These are phyloP conservation scores for Liasis olivaceus DNA, from an alignment of 2,797 vertebrate genomes.

Conservation along the genomic window DNA sequence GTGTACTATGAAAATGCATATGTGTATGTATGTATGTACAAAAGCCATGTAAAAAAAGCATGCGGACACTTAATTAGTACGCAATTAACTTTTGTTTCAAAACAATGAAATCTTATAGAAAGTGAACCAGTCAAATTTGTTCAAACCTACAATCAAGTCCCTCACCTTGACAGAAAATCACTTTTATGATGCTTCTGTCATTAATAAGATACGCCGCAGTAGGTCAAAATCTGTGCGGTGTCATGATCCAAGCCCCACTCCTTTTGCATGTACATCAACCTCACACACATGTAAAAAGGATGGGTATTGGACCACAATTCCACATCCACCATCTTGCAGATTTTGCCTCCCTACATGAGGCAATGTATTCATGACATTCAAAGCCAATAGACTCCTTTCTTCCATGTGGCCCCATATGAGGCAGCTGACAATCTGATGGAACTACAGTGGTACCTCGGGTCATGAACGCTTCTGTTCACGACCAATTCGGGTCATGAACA, in stretches of 20 bases:
- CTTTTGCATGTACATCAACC: not conserved
- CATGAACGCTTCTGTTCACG: too few relatives aligned
- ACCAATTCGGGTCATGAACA: too few relatives aligned
- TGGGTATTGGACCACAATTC: not conserved
- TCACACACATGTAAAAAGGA: not conserved
- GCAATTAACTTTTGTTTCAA: not conserved
- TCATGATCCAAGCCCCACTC: not conserved
- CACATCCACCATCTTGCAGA: not conserved
- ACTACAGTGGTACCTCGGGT: too few relatives aligned
- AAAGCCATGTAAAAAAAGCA: not conserved
- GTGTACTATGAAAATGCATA: not conserved
- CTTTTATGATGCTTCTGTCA: not conserved
- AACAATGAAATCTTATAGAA: not conserved
- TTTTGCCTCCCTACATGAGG: not conserved
- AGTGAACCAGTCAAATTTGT: not conserved
- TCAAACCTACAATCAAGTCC: not conserved
- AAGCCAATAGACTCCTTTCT: not conserved
- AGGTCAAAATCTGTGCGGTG: not conserved
- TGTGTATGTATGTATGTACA: not conserved
- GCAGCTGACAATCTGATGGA: not conserved
- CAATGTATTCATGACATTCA: not conserved
- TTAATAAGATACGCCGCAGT: not conserved
- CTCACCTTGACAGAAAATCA: not conserved
- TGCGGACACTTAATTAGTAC: not conserved
- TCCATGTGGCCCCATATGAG: not conserved